Evolutionary conservation across 2,797 vertebrate species (phyloP).

Genomic region (Todus mexicanus): DNA sequence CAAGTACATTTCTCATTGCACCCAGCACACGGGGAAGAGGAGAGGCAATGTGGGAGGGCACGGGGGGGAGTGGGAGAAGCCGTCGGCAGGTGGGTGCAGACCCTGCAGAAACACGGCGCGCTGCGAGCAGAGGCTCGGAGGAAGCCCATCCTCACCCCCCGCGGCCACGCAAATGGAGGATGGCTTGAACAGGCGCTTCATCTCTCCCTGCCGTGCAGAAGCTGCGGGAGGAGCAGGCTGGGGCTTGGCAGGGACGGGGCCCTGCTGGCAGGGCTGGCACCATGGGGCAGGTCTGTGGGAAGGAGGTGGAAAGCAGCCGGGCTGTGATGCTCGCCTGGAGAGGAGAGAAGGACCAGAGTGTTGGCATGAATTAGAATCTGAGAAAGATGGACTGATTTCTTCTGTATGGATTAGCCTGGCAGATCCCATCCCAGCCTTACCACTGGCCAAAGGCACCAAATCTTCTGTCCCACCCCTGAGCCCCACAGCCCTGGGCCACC

Average conservation of each 20-base stretch:
- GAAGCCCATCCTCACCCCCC: not conserved
- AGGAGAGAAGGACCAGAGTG: not conserved
- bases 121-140: not conserved
- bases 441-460: not conserved
- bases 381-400: not conserved
- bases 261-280: not conserved
- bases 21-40: not conserved
- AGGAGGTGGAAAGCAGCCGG: not conserved
- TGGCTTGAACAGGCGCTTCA: not conserved
- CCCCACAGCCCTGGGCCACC: not conserved
- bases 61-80: not conserved
- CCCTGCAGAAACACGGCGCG: not conserved
- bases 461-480: not conserved
- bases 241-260: not conserved
- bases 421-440: not conserved
- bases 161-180: not conserved
- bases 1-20: conserved; percentile 48
- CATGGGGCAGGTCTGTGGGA: accelerated
- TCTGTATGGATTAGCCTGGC: not conserved
- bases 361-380: not conserved
- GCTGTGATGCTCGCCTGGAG: not conserved
- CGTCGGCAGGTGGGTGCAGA: accelerated
- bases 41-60: not conserved
- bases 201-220: not conserved
- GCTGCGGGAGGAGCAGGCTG: not conserved